Evolutionary conservation across 1,140 invertebrate genomes (phyloP).

Genomic region (Orchesella cincta): DNA sequence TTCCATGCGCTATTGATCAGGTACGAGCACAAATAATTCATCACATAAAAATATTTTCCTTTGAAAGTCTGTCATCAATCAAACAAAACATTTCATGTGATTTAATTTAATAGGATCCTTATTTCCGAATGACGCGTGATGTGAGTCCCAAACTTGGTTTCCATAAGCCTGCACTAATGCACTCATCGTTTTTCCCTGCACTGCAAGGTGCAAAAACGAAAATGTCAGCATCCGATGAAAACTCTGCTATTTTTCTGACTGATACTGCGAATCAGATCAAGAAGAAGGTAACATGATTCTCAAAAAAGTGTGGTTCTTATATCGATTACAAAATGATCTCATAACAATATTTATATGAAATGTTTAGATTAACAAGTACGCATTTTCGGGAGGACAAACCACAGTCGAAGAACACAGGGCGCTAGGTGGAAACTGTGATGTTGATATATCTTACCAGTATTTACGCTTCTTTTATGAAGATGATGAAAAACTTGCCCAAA

Average conservation of each 20-base stretch:
- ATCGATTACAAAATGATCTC: neutral
- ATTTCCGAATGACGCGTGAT: constrained; percentile 98
- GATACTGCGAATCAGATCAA: constrained; percentile 97
- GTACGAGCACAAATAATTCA: too few relatives aligned
- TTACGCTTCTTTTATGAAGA: constrained; percentile 94
- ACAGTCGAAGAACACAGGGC: constrained; percentile 90
- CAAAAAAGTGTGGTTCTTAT: neutral
- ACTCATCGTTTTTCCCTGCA: constrained; percentile 93
- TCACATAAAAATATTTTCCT: neutral
- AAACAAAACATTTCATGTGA: constrained; percentile 18
- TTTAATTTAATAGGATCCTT: constrained; percentile 75
- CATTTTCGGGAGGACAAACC: constrained; percentile 93
- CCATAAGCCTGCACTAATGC: constrained; percentile 90
- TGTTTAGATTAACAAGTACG: constrained; percentile 90
- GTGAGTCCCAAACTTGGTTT: constrained; percentile 85
- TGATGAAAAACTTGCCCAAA: constrained; percentile 82
- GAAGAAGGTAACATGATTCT: constrained; percentile 77
- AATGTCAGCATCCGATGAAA: constrained; percentile 95
- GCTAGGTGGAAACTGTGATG: constrained; percentile 89
- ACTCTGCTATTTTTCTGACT: constrained; percentile 91
- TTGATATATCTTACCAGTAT: constrained; percentile 96
- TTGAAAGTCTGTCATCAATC: neutral
- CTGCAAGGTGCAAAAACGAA: constrained; percentile 95
- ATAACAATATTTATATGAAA: constrained; percentile 1
- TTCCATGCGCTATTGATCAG: constrained; percentile 99